These are phyloP conservation scores for Numida meleagris DNA, from an alignment of 2,113 vertebrate species.

Conservation along the genomic window DNA sequence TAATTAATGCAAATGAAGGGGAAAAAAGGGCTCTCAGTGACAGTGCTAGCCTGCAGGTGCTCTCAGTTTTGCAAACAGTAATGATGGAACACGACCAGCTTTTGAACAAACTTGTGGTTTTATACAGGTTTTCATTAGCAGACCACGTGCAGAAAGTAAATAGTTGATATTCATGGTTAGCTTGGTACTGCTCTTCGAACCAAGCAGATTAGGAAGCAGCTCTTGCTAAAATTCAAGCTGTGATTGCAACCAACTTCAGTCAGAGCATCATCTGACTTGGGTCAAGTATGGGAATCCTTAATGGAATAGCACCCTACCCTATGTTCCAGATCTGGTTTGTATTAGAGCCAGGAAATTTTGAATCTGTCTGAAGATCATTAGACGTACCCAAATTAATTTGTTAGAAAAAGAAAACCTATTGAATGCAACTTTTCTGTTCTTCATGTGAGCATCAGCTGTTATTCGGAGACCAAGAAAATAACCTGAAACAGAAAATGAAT, in stretches of 20 bases:
- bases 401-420: background rate
- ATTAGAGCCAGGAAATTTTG: background rate
- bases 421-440: background rate
- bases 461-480: background rate
- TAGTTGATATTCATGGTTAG: background rate
- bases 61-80: background rate
- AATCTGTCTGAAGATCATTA: background rate
- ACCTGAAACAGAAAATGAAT: background rate
- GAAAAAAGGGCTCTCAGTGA: background rate
- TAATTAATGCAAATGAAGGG: no score
- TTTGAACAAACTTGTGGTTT: constrained; percentile 16
- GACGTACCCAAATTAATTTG: background rate
- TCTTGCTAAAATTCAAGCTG: background rate
- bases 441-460: background rate
- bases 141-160: background rate
- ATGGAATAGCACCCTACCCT: background rate
- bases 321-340: background rate
- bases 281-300: background rate
- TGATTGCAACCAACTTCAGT: background rate
- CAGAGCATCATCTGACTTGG: background rate
- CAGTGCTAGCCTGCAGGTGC: background rate
- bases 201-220: background rate
- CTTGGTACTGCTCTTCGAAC: background rate
- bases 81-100: background rate
- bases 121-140: background rate